Conservation (phyloP, 2,113 vertebrate genomes). For the Xenopus borealis region DNA sequence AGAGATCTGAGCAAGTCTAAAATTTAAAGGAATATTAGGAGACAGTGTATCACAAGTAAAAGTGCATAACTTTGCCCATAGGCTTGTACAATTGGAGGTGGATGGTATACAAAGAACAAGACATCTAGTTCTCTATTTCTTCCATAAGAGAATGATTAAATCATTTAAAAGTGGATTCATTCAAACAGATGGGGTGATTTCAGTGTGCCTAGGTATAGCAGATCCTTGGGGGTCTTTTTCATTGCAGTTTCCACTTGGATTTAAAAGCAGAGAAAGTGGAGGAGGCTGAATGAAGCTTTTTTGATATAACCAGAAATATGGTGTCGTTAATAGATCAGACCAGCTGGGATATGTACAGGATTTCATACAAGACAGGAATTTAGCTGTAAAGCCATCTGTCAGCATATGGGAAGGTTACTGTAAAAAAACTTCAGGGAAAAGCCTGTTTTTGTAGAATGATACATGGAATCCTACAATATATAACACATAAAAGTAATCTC, state of each 20-base stretch:
- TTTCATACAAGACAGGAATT: conserved; percentile 19
- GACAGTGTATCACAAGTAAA: too few relatives aligned
- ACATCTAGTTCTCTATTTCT: too few relatives aligned
- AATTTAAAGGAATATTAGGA: too few relatives aligned
- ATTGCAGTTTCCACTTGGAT: background rate
- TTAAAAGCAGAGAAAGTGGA: background rate
- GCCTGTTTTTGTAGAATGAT: background rate
- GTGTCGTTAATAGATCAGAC: conserved; percentile 9
- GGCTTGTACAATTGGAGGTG: too few relatives aligned
- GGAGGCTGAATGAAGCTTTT: background rate
- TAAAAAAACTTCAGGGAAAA: background rate
- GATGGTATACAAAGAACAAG: too few relatives aligned
- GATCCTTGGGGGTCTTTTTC: background rate
- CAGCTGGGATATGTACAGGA: conserved; percentile 16
- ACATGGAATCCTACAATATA: too few relatives aligned
- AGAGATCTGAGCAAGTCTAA: too few relatives aligned
- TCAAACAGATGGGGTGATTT: conserved; percentile 6
- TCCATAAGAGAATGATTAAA: too few relatives aligned
- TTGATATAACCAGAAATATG: background rate
- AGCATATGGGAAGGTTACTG: background rate
- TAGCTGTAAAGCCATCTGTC: conserved; percentile 28
- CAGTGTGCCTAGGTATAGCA: background rate
- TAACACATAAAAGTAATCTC: too few relatives aligned
- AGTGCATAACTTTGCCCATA: too few relatives aligned
- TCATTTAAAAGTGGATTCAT: background rate